Evolutionary conservation across 2,797 vertebrate species (phyloP), one percentile per base, ranked within the genome.

Genomic region (Odontamblyopus rebecca): DNA sequence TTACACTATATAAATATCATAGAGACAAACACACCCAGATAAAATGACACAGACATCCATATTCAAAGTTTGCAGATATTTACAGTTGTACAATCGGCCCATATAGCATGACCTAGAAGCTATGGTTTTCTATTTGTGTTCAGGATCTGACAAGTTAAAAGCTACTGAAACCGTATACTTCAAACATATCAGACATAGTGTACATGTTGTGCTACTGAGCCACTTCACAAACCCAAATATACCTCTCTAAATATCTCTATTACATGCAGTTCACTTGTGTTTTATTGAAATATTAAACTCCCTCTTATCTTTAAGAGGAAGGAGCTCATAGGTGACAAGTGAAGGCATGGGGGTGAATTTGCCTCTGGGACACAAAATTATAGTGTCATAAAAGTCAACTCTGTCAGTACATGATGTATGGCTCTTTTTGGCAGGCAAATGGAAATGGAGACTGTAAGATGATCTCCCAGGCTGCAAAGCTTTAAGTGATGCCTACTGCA

Each of bases 371-470:
- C 72, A 67, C 74, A 53, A 79, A 66, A 70, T 61, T 64, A 53
- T 18, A 61, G 44, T 32, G 69, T 74, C 16, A 19, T 80, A 29
- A 68, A 70, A 64, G 70, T 84, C 71, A 68, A 44, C 64, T 41
- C 56, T 66, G 69, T 71, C 79, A 71, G 67, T 44, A 26, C 60
- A 35, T 82, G 77, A 86, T 81, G 16, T 68, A 82, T 63, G 41
- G 68, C 59, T 68, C 0, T 60, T 77, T 76, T 57, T 72, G 59
- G 44, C 9, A 18, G 53, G 19, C 72, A 61, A 54, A 30, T 74
- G 9, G 56, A 73, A 64, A 66, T 30, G 41, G 29, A 67, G 59
- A 23, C 50, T 71, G 73, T 68, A 68, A 84, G 62, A 19, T 72
- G 75, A 83, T 83, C 71, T 72, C 38, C 44, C 30, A 62, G 69